phyloP scores from a whole-genome alignment of 1,140 invertebrate genomes.

The Trichomalopsis sarcophagae region DNA sequence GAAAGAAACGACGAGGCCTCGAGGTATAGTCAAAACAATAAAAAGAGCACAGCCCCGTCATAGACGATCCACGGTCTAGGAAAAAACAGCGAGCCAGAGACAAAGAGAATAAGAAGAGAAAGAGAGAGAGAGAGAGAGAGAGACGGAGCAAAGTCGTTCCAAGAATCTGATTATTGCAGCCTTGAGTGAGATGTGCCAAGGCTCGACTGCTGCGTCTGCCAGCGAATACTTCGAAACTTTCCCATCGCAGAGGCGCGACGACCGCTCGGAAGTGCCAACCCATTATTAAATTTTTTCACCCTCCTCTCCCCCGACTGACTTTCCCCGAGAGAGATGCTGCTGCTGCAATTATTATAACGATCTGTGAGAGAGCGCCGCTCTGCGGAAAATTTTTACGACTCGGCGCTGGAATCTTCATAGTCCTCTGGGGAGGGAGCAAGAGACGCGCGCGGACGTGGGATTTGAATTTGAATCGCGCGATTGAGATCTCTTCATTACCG shows the following conservation, averaged over 20 bases:
- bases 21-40: not conserved
- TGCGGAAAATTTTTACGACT: constrained; percentile 8
- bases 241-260: constrained; percentile 47
- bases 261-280: constrained; percentile 41
- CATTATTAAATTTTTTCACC: constrained; percentile 63
- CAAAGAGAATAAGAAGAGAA: constrained; percentile 38
- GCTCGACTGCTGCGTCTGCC: constrained; percentile 31
- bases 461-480: constrained; percentile 26
- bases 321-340: not conserved
- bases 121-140: constrained; percentile 37
- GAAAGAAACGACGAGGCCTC: not conserved
- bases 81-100: not conserved
- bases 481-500: not conserved
- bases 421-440: not conserved
- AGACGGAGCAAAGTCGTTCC: constrained; percentile 53
- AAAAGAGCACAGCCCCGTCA: not conserved
- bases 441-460: not conserved
- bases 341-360: constrained; percentile 30
- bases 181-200: constrained; percentile 60
- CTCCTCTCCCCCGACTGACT: not conserved
- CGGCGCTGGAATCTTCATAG: not conserved
- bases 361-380: not conserved
- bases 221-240: constrained; percentile 64
- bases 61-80: not conserved
- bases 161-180: constrained; percentile 70